Evolutionary conservation across 2,113 vertebrate species (phyloP).

Genomic region (Cyprinodon brontotheroides): DNA sequence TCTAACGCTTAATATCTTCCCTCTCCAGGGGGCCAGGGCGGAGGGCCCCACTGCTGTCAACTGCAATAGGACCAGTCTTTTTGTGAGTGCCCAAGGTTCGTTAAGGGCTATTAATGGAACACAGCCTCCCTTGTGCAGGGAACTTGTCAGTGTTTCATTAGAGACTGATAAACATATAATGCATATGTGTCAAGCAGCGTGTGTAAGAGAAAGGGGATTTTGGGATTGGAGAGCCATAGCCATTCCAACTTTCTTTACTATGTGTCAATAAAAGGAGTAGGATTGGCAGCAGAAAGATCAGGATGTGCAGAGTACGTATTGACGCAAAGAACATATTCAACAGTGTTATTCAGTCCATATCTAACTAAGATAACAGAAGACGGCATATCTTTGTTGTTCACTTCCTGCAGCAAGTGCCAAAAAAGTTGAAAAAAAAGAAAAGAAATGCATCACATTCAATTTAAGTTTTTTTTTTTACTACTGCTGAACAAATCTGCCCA

Average conservation of each 20-base stretch:
- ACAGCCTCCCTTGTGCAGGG: slow-evolving; percentile 67
- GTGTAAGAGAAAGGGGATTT: slow-evolving; percentile 55
- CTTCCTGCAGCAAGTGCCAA: slow-evolving; percentile 15
- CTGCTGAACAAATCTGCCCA: slow-evolving; percentile 71
- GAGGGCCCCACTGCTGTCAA: slow-evolving; percentile 73
- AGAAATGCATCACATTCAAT: slow-evolving; percentile 75
- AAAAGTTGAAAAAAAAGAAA: slow-evolving; percentile 52
- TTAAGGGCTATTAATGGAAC: slow-evolving; percentile 79
- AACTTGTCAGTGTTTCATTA: slow-evolving; percentile 81
- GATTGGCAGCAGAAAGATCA: slow-evolving; percentile 1
- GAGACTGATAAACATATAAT: slow-evolving; percentile 78
- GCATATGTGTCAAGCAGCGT: slow-evolving; percentile 71
- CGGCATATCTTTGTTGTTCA: slow-evolving; percentile 38
- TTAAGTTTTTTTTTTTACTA: slow-evolving; percentile 63
- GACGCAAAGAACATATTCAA: neutral
- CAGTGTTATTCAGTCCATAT: slow-evolving; percentile 18
- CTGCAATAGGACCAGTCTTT: slow-evolving; percentile 70
- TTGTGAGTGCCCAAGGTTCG: slow-evolving; percentile 74
- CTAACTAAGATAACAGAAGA: slow-evolving; percentile 33
- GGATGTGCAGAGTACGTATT: slow-evolving; percentile 28
- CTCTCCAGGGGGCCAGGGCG: slow-evolving; percentile 71
- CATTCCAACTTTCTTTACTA: slow-evolving; percentile 62
- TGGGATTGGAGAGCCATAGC: slow-evolving; percentile 55
- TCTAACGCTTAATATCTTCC: slow-evolving; percentile 75
- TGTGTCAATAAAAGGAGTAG: slow-evolving; percentile 35